These are phyloP conservation scores for Pica pica DNA, from an alignment of 2,113 vertebrate species.

Conservation along the genomic window DNA sequence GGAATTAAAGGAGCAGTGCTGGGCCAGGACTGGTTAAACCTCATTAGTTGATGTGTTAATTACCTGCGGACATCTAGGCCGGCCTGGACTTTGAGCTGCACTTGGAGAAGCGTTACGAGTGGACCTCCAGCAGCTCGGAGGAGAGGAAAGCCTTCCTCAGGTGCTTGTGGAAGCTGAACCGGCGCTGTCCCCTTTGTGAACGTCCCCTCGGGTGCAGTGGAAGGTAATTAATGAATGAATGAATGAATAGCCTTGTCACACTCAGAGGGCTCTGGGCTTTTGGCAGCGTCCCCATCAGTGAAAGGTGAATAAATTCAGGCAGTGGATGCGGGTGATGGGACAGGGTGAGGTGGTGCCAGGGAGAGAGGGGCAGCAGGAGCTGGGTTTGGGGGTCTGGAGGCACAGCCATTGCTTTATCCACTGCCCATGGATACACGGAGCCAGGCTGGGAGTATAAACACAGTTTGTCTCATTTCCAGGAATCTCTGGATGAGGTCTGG, in stretches of 20 bases:
- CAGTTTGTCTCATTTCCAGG: not conserved
- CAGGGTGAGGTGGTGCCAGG: not conserved
- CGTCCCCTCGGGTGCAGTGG: not conserved
- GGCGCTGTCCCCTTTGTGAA: not conserved
- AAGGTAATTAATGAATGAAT: not conserved
- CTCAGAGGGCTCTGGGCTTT: fast-evolving
- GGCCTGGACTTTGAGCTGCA: slow-evolving; percentile 44
- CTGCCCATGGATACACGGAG: fast-evolving
- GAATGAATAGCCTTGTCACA: not conserved
- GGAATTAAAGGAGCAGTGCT: not conserved
- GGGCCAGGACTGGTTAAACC: not conserved
- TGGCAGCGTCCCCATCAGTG: fast-evolving
- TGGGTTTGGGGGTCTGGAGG: not conserved
- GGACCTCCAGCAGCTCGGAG: not conserved
- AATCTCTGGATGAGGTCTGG: not conserved
- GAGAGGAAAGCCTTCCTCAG: slow-evolving; percentile 38
- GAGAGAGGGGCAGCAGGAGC: not conserved
- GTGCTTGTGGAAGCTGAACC: slow-evolving; percentile 40
- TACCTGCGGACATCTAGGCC: not conserved
- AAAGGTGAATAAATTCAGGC: not conserved
- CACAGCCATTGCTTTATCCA: not conserved
- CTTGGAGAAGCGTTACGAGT: slow-evolving; percentile 37
- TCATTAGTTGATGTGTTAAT: not conserved
- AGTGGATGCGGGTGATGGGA: not conserved
- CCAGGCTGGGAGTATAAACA: not conserved